phyloP scores from a whole-genome alignment of 1,140 invertebrate species.

The Diorhabda elongata region DNA sequence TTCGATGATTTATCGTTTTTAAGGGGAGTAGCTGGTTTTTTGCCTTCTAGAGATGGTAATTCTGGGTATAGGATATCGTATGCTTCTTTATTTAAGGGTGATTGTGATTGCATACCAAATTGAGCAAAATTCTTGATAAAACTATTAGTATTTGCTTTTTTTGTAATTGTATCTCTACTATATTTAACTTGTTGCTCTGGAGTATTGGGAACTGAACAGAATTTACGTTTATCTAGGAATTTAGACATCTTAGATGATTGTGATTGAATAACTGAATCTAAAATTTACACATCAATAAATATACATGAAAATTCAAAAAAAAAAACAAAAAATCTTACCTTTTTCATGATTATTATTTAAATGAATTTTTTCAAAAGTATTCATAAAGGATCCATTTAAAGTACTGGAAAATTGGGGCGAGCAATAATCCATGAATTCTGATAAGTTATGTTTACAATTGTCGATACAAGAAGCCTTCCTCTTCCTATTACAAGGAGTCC shows the following conservation, averaged over 20 bases:
- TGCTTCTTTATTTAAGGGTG: constrained; percentile 31
- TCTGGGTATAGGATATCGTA: constrained; percentile 32
- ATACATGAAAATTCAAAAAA: neutral
- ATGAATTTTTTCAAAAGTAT: constrained; percentile 31
- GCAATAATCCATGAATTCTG: constrained; percentile 18
- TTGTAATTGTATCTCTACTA: constrained; percentile 9
- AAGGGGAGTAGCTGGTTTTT: constrained; percentile 26
- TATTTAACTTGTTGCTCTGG: constrained; percentile 23
- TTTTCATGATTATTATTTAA: constrained; percentile 18
- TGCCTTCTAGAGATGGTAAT: constrained; percentile 23
- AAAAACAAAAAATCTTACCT: constrained; percentile 3
- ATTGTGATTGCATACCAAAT: constrained; percentile 22
- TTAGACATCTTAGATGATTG: neutral
- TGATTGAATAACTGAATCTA: neutral
- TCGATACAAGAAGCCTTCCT: constrained; percentile 19
- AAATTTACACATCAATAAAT: constrained; percentile 7
- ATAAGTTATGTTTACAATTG: constrained; percentile 17
- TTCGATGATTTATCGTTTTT: constrained; percentile 24
- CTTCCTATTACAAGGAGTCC: constrained; percentile 4
- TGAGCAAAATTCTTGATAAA: constrained; percentile 22
- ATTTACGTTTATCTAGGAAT: constrained; percentile 19
- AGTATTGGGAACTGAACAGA: constrained; percentile 21
- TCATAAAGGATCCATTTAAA: constrained; percentile 31
- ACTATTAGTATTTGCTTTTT: constrained; percentile 17
- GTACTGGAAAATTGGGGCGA: constrained; percentile 34